Base-by-base conservation (phyloP, 2,797 vertebrate species). In the Enteromius mattozi region DNA sequence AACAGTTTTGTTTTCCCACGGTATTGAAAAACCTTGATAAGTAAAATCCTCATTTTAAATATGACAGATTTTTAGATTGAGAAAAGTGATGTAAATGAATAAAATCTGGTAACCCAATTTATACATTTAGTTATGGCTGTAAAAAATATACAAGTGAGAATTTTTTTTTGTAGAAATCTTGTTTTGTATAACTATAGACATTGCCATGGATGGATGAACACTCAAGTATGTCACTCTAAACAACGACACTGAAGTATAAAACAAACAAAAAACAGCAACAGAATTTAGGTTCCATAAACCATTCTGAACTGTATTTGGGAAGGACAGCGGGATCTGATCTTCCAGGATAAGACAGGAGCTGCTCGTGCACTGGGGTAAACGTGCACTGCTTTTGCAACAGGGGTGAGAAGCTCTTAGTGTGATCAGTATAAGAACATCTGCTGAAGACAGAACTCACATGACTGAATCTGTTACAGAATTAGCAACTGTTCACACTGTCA, bases 401-500 rank as follows among this genome's bases (percentile, higher is more conserved):
- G 49, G 85, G 78, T 82, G 70, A 74, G 80, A 88, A 61, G 65
- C 35, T 71, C 65, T 75, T 51, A 82, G 69, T 76, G 24, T 63
- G 59, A 70, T 77, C 75, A 42, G 83, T 81, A 65, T 70, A 66
- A 33, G 65, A 82, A 86, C 83, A 88, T 86, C 85, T 88, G 86
- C 66, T 66, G 65, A 83, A 84, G 74, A 76, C 76, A 78, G 27
- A 49, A 63, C 72, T 72, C 84, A 78, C 75, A 79, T 85, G 61
- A 84, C 40, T 16, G 68, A 74, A 80, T 79, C 56, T 71, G 49
- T 78, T 84, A 75, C 56, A 75, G 30, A 79, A 56, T 74, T 76
- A 65, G 86, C 68, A 71, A 70, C 35, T 10, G 27, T 66, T 71
- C 66, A 56, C 47, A 72, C 72, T 30, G 54, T 19, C 12, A 19